phyloP scores from a whole-genome alignment of 2,113 vertebrate genomes.

The Pseudorhombus dupliciocellatus region DNA sequence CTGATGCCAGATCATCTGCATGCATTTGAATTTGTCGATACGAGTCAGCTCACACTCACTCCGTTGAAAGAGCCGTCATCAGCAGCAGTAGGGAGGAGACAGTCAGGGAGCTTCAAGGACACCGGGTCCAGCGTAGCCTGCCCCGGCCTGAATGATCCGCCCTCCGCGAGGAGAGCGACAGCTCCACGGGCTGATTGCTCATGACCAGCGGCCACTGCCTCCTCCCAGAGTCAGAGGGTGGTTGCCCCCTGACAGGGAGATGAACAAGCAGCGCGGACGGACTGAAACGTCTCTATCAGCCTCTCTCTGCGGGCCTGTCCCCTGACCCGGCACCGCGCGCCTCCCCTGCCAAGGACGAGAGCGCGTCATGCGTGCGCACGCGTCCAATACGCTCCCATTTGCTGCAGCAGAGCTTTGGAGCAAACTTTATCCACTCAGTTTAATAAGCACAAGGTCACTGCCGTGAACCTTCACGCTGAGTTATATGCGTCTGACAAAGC shows the following conservation, averaged over 20 bases:
- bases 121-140: conserved; percentile 8
- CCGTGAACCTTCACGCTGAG: not conserved
- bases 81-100: conserved; percentile 15
- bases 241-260: conserved; percentile 52
- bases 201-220: conserved; percentile 56
- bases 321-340: conserved; percentile 43
- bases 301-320: conserved; percentile 43
- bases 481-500: not conserved
- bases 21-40: conserved; percentile 59
- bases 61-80: conserved; percentile 35
- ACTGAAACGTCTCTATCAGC: conserved; percentile 62
- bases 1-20: conserved; percentile 39
- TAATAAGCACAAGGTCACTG: not conserved
- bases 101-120: conserved; percentile 52
- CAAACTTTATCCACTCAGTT: not conserved
- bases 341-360: conserved; percentile 15
- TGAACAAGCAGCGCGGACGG: conserved; percentile 53
- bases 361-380: not conserved
- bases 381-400: not conserved
- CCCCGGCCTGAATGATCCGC: conserved; percentile 41
- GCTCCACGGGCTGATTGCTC: conserved; percentile 60
- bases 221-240: conserved; percentile 54
- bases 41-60: conserved; percentile 38
- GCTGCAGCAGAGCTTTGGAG: not conserved
- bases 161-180: conserved; percentile 56